Evolutionary conservation across 2,797 vertebrate species (phyloP), one percentile per base, ranked within the genome.

Genomic region (Rhinogobio ventralis): DNA sequence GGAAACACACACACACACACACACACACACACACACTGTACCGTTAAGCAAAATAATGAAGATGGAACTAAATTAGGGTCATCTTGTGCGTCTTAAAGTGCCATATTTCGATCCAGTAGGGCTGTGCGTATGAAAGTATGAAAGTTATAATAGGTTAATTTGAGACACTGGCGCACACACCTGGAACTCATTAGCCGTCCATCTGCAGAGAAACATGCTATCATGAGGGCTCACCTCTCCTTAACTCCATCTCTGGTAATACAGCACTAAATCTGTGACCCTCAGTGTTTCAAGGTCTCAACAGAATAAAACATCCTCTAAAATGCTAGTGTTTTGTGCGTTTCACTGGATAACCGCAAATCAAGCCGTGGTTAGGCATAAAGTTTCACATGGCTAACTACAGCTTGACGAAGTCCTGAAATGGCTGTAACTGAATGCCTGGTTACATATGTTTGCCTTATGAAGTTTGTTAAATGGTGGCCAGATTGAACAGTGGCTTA

Each of bases 151-250:
- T 73, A 84, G 86, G 53, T 90, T 88, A 85, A 84, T 88, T 53
- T 90, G 92, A 93, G 93, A 87, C 83, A 55, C 45, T 67, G 83
- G 45, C 84, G 89, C 46, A 77, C 86, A 90, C 89, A 91, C 91
- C 92, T 94, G 94, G 91, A 91, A 86, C 83, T 92, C 89, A 89
- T 95, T 95, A 95, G 84, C 53, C 86, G 20, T 83, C 84, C 88
- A 90, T 90, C 92, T 92, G 88, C 83, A 90, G 92, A 92, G 88
- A 92, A 93, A 93, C 92, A 92, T 89, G 25, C 86, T 55, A 80
- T 90, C 73, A 89, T 92, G 87, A 93, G 94, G 93, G 91, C 92
- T 92, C 90, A 88, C 84, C 87, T 87, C 33, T 0, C 85, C 62
- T 28, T 85, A 79, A 87, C 88, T 91, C 92, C 92, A 92, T 90